Evolutionary conservation across 1,140 invertebrate species (phyloP), one percentile per base, ranked within the genome.

Genomic region (Eufriesea mexicana): DNA sequence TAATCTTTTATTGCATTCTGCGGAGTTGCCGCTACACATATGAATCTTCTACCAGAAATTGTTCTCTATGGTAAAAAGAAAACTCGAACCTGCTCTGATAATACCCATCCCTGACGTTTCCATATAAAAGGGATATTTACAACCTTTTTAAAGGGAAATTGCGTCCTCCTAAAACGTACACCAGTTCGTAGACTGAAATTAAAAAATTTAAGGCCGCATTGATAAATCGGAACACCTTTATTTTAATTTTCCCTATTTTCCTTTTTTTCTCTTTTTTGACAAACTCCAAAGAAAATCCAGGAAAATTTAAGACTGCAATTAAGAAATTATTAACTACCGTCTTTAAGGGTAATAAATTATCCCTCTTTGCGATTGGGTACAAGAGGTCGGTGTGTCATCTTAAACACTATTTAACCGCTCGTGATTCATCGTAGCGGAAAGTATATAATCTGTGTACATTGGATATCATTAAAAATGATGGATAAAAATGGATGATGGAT

Each of bases 41-140:
- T 51, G 59, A 74, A 80, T 72, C 23, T 72, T 25, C 49, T 7
- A 18, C 18, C 68, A 72, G 47, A 74, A 62, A 80, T 62, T 80
- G 6, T 64, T 64, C 47, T n/a, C 6, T 8, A 2, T 20, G 42
- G 0, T 64, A 66, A 62, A 80, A 66, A 72, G 10, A 18, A 64
- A 49, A 35, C 20, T 59, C 28, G 14, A 51, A 1, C 9, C 16
- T 4, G 7, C 54, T 2, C 54, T 61, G 64, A 77, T 77, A 80
- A 73, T 47, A 45, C 23, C 18, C 45, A 1, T 54, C 45, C 16
- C 28, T 23, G n/a, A 14, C 28, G 5, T 35, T 4, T 42, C 49
- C 18, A 28, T 10, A 5, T 74, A 51, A 80, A 74, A 80, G 64
- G 49, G n/a, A 73, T 74, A 74, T 74, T 66, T 55, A 80, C 47